Evolutionary conservation across 2,797 vertebrate species (phyloP).

Genomic region (Chiloscyllium punctatum): DNA sequence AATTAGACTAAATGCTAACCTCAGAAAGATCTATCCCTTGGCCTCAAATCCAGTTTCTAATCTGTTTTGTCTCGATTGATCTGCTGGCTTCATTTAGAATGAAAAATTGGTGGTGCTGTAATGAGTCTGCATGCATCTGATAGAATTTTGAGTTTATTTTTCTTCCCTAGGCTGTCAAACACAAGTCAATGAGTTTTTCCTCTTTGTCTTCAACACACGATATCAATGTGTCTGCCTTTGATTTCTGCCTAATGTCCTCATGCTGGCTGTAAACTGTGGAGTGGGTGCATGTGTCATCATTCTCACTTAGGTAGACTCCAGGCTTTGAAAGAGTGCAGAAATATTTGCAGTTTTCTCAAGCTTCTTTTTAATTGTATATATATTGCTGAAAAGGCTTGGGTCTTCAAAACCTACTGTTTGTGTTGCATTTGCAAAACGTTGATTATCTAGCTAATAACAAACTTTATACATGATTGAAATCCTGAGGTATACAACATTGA

Average conservation of each 20-base stretch:
- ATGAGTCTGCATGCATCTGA: constrained; percentile 53
- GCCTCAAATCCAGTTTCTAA: neutral
- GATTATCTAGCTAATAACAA: neutral
- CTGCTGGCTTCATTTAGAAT: constrained; percentile 52
- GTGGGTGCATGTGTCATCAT: constrained; percentile 59
- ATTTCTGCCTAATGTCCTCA: constrained; percentile 55
- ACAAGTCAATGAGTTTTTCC: constrained; percentile 52
- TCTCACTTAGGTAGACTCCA: constrained; percentile 61
- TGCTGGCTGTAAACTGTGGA: constrained; percentile 56
- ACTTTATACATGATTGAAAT: neutral
- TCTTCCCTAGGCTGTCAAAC: constrained; percentile 52
- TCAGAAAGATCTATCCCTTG: neutral
- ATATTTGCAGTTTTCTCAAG: neutral
- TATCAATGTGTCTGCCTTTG: constrained; percentile 48
- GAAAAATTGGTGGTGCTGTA: constrained; percentile 52
- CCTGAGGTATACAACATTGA: neutral
- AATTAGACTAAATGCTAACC: neutral
- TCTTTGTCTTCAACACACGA: constrained; percentile 57
- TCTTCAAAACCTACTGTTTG: neutral
- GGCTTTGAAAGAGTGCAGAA: constrained; percentile 48
- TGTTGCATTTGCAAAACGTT: neutral
- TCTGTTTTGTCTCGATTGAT: constrained; percentile 9
- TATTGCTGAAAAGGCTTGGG: neutral
- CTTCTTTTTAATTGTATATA: neutral
- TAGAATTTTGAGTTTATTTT: constrained; percentile 51